Conservation (phyloP, 1,140 invertebrate species). For the Lepidotrigona ventralis region DNA sequence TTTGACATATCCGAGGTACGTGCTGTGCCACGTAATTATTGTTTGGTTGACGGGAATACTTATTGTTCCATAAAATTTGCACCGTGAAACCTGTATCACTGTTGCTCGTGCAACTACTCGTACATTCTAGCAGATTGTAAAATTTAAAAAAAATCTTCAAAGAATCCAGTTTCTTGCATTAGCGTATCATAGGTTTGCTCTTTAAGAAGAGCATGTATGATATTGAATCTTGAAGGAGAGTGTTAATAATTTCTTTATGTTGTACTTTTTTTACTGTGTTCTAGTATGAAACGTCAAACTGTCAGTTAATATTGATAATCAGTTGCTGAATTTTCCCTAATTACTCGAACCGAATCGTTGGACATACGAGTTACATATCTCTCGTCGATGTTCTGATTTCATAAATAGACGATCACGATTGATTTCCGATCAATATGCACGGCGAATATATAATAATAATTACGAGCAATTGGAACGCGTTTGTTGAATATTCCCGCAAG, state of each 20-base stretch:
- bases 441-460: conserved; percentile 47
- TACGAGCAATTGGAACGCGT: conserved; percentile 19
- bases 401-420: conserved; percentile 25
- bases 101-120: not conserved
- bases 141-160: not conserved
- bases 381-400: conserved; percentile 27
- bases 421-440: conserved; percentile 25
- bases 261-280: no score
- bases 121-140: not conserved
- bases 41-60: not conserved
- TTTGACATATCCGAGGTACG: conserved; percentile 79
- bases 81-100: not conserved
- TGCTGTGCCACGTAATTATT: not conserved
- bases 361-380: conserved; percentile 14
- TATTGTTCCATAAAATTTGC: not conserved
- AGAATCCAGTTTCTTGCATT: not conserved
- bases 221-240: not conserved
- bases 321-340: conserved; percentile 1
- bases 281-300: not conserved
- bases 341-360: conserved; percentile 11
- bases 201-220: no score
- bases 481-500: conserved; percentile 16
- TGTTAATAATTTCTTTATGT: not conserved
- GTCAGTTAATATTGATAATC: not conserved
- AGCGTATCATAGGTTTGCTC: no score